A percentile compares a stretch with the other conserved stretches of the same genome.
These are phyloP conservation scores for Eristalis intricaria DNA, from an alignment of 2,888 invertebrate species.

Conservation along the genomic window DNA sequence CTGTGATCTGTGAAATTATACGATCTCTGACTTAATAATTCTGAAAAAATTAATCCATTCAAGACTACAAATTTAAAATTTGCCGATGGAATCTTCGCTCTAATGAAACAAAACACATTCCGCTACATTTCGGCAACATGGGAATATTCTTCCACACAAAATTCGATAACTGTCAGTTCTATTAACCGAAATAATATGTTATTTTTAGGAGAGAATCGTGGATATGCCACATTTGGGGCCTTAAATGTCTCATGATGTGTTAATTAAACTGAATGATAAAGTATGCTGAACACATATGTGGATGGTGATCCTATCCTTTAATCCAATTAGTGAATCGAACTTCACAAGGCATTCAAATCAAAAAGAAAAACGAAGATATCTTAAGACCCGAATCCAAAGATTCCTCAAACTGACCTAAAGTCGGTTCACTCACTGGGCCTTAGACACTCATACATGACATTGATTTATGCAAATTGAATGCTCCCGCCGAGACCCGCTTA, in stretches of 20 bases:
- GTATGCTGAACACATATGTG: background rate
- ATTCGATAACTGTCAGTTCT: conserved; percentile 2
- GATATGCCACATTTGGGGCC: conserved; percentile 29
- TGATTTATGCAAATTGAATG: conserved; percentile 41
- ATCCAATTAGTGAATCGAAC: conserved; percentile 25
- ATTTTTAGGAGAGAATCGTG: conserved; percentile 11
- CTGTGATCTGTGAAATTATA: no score
- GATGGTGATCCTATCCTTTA: background rate
- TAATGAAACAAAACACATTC: background rate
- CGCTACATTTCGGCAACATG: background rate
- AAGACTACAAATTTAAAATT: no score
- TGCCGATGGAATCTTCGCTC: no score
- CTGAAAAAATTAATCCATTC: no score
- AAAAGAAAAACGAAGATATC: background rate
- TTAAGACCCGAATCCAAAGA: background rate
- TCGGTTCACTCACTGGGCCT: background rate
- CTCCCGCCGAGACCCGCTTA: background rate
- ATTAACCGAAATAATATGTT: conserved; percentile 9
- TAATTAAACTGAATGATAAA: conserved; percentile 30
- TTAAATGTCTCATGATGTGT: conserved; percentile 22
- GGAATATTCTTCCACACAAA: background rate
- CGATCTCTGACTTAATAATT: no score
- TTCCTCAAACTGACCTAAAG: conserved; percentile 21
- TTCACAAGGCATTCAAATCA: background rate
- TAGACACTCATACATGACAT: conserved; percentile 6